Evolutionary conservation across 2,888 invertebrate genomes (phyloP).

Genomic region (Gortyna flavago): DNA sequence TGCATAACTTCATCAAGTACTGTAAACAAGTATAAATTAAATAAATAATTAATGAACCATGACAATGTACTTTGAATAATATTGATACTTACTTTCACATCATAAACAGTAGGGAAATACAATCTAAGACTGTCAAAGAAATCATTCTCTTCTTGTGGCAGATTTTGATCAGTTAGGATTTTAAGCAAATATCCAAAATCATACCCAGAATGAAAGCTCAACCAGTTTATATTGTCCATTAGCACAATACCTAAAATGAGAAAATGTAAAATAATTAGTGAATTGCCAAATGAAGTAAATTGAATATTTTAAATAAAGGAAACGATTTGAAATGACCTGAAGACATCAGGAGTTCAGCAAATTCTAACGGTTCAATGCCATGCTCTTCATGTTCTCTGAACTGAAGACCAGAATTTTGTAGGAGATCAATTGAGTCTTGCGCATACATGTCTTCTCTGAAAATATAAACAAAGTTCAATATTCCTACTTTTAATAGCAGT

Average conservation of each 20-base stretch:
- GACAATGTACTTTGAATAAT: background rate
- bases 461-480: slow-evolving; percentile 50
- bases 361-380: slow-evolving; percentile 98
- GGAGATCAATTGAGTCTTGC: slow-evolving; percentile 99
- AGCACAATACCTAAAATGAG: slow-evolving; percentile 94
- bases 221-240: slow-evolving; percentile 99
- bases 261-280: background rate
- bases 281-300: background rate
- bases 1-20: slow-evolving; percentile 99
- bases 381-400: slow-evolving; percentile 99
- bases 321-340: slow-evolving; percentile 91
- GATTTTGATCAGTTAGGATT: slow-evolving; percentile 96
- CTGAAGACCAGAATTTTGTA: slow-evolving; percentile 99
- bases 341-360: slow-evolving; percentile 99
- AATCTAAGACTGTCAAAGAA: slow-evolving; percentile 98
- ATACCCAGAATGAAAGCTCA: slow-evolving; percentile 99
- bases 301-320: background rate
- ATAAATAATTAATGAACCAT: slow-evolving; percentile 8
- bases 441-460: slow-evolving; percentile 99
- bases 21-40: slow-evolving; percentile 71
- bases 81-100: slow-evolving; percentile 94
- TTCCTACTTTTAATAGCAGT: background rate
- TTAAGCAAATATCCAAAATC: slow-evolving; percentile 99
- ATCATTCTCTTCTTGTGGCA: slow-evolving; percentile 98
- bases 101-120: slow-evolving; percentile 99